phyloP scores from a whole-genome alignment of 2,113 vertebrate species.

The Piprites chloris region DNA sequence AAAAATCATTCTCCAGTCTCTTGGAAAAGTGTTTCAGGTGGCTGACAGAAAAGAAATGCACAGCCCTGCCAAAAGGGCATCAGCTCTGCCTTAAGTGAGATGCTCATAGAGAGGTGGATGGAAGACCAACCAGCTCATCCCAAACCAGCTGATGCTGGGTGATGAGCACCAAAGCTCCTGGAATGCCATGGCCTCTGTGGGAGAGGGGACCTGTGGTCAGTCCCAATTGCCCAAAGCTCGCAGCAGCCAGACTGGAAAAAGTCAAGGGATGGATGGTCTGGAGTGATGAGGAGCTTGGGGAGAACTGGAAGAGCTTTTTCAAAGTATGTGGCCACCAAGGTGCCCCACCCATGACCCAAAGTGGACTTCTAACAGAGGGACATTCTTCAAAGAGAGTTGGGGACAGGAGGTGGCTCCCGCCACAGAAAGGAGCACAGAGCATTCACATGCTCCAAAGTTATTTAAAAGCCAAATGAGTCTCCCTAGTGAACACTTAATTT shows the following conservation, averaged over 20 bases:
- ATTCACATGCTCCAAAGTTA: background rate
- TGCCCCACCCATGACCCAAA: background rate
- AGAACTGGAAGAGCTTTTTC: background rate
- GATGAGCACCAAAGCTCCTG: background rate
- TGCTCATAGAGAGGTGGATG: background rate
- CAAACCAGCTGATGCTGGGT: background rate
- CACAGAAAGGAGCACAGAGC: background rate
- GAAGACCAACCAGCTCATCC: background rate
- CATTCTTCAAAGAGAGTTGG: background rate
- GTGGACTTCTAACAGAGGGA: background rate
- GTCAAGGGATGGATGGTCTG: background rate
- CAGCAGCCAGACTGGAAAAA: background rate
- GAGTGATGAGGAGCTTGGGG: background rate
- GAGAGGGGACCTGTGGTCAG: background rate
- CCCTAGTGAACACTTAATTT: background rate
- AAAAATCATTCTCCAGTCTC: background rate
- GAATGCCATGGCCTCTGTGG: fast-evolving
- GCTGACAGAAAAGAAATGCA: background rate
- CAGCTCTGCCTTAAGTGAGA: background rate
- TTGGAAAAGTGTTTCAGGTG: background rate
- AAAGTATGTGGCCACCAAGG: background rate
- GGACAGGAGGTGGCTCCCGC: background rate
- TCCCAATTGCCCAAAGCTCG: fast-evolving
- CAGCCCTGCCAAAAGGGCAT: background rate
- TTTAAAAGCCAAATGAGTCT: background rate